These are phyloP conservation scores for Saguinus midas DNA, from an alignment of 2,113 vertebrate species.

Conservation along the genomic window DNA sequence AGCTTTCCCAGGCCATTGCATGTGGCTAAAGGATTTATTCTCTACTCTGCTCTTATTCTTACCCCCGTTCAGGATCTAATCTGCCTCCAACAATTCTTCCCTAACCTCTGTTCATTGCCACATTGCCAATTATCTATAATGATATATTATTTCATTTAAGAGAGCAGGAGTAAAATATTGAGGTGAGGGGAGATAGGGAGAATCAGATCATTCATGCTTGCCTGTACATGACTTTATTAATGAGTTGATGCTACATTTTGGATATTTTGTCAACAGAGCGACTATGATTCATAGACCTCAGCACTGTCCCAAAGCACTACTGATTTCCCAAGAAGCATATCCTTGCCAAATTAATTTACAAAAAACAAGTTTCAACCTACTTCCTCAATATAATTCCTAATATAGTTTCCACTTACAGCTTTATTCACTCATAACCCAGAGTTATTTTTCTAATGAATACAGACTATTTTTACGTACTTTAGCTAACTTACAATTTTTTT, in stretches of 20 bases:
- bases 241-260: not conserved
- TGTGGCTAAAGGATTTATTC: not conserved
- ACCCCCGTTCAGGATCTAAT: not conserved
- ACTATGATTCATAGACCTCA: conserved; percentile 27
- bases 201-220: not conserved
- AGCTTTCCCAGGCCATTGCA: conserved; percentile 13
- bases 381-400: conserved; percentile 16
- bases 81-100: not conserved
- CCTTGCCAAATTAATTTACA: conserved; percentile 37
- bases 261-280: conserved; percentile 45
- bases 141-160: not conserved
- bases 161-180: not conserved
- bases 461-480: not conserved
- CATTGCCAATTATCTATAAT: not conserved
- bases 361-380: conserved; percentile 35
- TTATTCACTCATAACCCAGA: not conserved
- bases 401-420: not conserved
- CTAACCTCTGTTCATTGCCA: not conserved
- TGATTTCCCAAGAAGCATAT: not conserved
- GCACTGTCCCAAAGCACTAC: not conserved
- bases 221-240: conserved; percentile 34
- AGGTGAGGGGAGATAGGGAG: not conserved
- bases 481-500: not conserved
- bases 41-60: not conserved
- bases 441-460: not conserved